Evolutionary conservation across 1,140 invertebrate genomes (phyloP).

Genomic region (Camponotus floridanus): DNA sequence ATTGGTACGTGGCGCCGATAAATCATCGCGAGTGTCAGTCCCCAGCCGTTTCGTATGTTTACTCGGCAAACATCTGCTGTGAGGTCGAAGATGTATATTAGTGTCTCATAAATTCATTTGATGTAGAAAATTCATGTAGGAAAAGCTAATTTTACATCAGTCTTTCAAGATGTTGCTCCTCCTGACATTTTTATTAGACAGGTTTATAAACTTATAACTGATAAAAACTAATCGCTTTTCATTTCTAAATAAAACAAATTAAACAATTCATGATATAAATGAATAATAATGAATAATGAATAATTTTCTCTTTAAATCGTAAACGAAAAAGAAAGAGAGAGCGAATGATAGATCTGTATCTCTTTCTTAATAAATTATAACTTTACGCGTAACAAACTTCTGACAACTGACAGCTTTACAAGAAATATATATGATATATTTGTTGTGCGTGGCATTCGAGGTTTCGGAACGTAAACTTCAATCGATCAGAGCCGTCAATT

Average conservation of each 20-base stretch:
- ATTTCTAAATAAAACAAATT: background rate
- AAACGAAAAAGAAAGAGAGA: background rate
- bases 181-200: constrained; percentile 18
- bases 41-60: constrained; percentile 30
- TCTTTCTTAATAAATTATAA: constrained; percentile 1
- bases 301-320: background rate
- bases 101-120: constrained; percentile 34
- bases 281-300: background rate
- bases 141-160: constrained; percentile 31
- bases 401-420: background rate
- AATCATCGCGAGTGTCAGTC: constrained; percentile 33
- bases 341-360: background rate
- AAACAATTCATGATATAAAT: constrained; percentile 9
- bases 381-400: constrained; percentile 3
- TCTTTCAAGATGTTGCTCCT: background rate
- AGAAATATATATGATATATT: background rate
- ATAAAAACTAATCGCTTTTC: background rate
- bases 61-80: constrained; percentile 16
- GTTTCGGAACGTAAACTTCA: background rate
- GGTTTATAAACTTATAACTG: background rate
- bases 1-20: constrained; percentile 19
- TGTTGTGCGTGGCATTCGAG: too few species aligned
- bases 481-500: constrained; percentile 46
- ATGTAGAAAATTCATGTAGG: constrained; percentile 18
- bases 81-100: constrained; percentile 40